Evolutionary conservation across 2,797 vertebrate species (phyloP).

Genomic region (Sebastes hubbsi): DNA sequence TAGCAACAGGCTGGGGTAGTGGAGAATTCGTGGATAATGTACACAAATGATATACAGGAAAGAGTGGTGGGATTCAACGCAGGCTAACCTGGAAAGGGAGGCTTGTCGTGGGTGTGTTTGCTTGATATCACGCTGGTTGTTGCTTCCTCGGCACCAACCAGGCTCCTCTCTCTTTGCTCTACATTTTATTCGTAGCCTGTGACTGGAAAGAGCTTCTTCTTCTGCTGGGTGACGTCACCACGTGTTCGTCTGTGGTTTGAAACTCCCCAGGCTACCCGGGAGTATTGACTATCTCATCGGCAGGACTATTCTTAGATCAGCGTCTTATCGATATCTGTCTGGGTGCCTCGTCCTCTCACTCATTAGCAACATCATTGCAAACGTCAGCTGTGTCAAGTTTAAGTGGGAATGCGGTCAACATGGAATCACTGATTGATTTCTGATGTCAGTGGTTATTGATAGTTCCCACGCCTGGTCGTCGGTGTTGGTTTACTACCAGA

Average conservation of each 20-base stretch:
- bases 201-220: background rate
- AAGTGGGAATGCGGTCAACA: background rate
- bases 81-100: background rate
- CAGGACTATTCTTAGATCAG: background rate
- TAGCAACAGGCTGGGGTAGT: constrained; percentile 42
- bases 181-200: background rate
- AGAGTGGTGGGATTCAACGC: background rate
- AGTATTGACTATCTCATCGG: background rate
- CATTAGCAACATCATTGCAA: background rate
- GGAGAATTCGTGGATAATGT: constrained; percentile 25
- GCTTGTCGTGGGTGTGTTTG: background rate
- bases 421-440: background rate
- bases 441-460: background rate
- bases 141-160: background rate
- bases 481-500: background rate
- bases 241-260: background rate
- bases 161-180: background rate
- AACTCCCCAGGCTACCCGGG: background rate
- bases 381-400: background rate
- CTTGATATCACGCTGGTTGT: background rate
- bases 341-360: background rate
- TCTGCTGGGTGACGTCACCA: background rate
- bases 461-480: background rate
- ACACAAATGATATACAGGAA: constrained; percentile 13
- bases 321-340: background rate